These are phyloP conservation scores for Byasa hedistus DNA, from an alignment of 2,888 invertebrate species.

Conservation along the genomic window DNA sequence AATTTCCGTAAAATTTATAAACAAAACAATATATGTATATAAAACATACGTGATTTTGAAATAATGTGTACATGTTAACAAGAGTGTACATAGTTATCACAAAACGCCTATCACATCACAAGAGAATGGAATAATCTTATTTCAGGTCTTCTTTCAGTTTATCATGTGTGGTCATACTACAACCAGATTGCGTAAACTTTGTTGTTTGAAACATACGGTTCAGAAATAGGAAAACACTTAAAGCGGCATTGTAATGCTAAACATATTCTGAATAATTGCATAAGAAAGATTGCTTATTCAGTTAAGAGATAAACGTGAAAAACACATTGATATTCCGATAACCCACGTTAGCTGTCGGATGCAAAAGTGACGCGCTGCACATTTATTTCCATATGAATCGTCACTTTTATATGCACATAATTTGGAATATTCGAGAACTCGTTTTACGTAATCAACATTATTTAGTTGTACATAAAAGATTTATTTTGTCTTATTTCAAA, in stretches of 20 bases:
- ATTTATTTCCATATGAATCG: conserved; percentile 6
- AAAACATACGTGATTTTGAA: too few relatives aligned
- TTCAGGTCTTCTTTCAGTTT: background rate
- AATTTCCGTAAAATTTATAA: too few relatives aligned
- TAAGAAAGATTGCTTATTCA: conserved; percentile 2
- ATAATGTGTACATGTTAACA: background rate
- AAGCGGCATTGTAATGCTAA: background rate
- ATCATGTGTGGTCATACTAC: background rate
- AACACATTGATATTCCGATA: conserved; percentile 5
- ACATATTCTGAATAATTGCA: background rate
- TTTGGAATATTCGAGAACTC: background rate
- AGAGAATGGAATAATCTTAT: background rate
- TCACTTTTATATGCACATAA: background rate
- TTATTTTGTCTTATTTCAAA: too few relatives aligned
- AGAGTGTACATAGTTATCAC: background rate
- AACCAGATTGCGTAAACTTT: background rate
- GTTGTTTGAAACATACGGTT: background rate
- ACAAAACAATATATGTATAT: too few relatives aligned
- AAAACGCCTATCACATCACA: too few relatives aligned
- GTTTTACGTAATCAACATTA: background rate
- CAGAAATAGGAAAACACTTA: background rate
- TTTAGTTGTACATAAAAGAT: too few relatives aligned
- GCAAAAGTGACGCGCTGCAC: background rate
- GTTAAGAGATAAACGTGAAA: background rate
- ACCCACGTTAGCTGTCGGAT: background rate